Evolutionary conservation across 2,113 vertebrate genomes (phyloP), one percentile per base, ranked within the genome.

Genomic region (Noctilio leporinus): DNA sequence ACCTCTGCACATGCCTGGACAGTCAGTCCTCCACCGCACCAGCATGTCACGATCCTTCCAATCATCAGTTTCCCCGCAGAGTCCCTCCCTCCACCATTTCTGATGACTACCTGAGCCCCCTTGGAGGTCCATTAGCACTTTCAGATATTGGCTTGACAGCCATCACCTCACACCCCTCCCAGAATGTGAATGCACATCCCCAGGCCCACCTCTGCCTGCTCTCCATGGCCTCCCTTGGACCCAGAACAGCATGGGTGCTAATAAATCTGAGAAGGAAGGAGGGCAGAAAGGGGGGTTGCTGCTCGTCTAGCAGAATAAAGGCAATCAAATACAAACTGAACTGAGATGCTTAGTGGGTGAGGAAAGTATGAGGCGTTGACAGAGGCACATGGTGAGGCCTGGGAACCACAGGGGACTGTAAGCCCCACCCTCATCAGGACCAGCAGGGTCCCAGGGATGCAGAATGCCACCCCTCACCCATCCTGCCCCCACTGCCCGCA

Each of bases 221-320:
- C 20, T 26, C 45, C 20, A 47, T 7, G 11, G 33, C 24, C 10
- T 84, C 87, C 62, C 70, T 70, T 12, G 4, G 49, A 14, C 14
- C n/a, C 0, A 4, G 51, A 0, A 17, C 16, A 40, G 15, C n/a
- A 33, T 0, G 28, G 33, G 15, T 11, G 62, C 3, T n/a, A 10
- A 2, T 9, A 15, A 16, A 35, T 12, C 82, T 55, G 2, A 4
- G 26, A 35, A 59, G 17, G 28, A 24, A 40, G 76, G 24, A 7
- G 47, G 28, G 47, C 55, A 35, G 84, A 6, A 62, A 93, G 40
- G 15, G 20, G 38, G 55, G n/a, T 1, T 2, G 6, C 22, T 70
- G 30, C 15, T 5, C 28, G 17, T 43, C 51, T 19, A 33, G 5
- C 6, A 7, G 33, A 55, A 65, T 19, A 8, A 24, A 22, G 26